Evolutionary conservation across 2,797 vertebrate species (phyloP).

Genomic region (Orientallactaga sibirica): DNA sequence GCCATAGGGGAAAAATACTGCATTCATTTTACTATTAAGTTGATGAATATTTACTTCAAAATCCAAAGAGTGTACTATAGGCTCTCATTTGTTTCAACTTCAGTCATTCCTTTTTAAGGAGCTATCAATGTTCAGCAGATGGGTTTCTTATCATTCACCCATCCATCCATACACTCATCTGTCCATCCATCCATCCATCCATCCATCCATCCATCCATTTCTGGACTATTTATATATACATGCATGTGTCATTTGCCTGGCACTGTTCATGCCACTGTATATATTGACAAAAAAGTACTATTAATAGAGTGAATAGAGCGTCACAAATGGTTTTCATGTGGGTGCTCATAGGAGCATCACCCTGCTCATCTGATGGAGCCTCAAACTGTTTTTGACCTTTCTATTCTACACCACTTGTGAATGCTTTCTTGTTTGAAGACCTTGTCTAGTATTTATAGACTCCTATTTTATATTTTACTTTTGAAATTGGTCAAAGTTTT

Average conservation of each 20-base stretch:
- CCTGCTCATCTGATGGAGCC: background rate
- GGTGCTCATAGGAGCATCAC: background rate
- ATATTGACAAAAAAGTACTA: background rate
- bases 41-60: constrained; percentile 7
- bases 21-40: constrained; percentile 51
- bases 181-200: background rate
- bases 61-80: background rate
- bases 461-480: background rate
- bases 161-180: background rate
- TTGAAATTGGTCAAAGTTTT: background rate
- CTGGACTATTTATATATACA: background rate
- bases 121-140: background rate
- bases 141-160: background rate
- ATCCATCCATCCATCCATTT: too few relatives aligned
- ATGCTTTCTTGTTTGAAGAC: background rate
- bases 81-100: background rate
- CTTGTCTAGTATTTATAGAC: background rate
- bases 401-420: background rate
- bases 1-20: constrained; percentile 20
- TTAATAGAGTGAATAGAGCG: background rate
- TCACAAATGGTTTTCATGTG: background rate
- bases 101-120: background rate
- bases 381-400: background rate
- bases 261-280: background rate
- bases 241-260: background rate